Percentiles rank a stretch among this genome's conserved stretches.
Evolutionary conservation across 2,113 vertebrate genomes (phyloP).

Genomic region (Vidua macroura): DNA sequence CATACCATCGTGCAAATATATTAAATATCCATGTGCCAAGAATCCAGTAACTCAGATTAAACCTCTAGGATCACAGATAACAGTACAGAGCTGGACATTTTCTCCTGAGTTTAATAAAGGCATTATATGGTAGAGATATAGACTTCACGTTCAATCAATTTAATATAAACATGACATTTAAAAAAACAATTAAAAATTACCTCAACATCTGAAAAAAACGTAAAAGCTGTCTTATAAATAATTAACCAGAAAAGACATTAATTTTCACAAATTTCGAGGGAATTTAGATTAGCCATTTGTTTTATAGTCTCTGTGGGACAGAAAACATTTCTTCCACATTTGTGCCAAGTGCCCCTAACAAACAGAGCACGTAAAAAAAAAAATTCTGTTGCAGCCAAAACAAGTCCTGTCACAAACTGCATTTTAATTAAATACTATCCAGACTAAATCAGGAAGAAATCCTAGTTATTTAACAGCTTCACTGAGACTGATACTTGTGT

Average conservation of each 20-base stretch:
- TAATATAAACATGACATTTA: neutral
- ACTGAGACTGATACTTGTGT: neutral
- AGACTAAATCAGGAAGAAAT: neutral
- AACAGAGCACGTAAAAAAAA: neutral
- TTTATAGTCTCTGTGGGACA: neutral
- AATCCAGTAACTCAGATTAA: neutral
- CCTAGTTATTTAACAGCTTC: neutral
- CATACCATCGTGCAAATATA: neutral
- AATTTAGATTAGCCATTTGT: neutral
- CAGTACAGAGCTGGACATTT: neutral
- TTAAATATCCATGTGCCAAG: neutral
- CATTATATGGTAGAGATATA: neutral
- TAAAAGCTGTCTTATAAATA: neutral
- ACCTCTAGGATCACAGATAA: neutral
- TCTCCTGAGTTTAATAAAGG: neutral
- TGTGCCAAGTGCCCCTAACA: neutral
- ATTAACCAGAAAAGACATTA: neutral
- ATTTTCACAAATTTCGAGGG: neutral
- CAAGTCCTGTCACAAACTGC: neutral
- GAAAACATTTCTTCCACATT: neutral
- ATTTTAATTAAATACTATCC: conserved; percentile 19
- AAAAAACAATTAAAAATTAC: neutral
- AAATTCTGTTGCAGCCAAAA: neutral
- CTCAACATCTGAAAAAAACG: neutral
- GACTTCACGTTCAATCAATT: neutral